A percentile compares a stretch with the other conserved stretches of the same genome.
phyloP scores from a whole-genome alignment of 2,797 vertebrate species.

The Myoxocephalus aenaeus region DNA sequence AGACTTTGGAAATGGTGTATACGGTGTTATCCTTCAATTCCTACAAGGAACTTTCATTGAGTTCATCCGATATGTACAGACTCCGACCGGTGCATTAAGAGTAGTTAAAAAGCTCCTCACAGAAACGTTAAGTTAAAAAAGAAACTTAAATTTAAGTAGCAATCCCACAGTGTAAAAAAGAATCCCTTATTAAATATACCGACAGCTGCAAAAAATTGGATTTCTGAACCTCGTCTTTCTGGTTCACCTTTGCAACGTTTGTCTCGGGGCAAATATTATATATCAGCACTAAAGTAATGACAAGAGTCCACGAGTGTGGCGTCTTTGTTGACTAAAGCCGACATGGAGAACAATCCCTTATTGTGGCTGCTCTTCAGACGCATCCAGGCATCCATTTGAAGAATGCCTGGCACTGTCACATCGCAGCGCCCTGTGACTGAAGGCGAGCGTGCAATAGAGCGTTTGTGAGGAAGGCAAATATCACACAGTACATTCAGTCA shows the following conservation, averaged over 20 bases:
- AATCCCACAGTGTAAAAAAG: not conserved
- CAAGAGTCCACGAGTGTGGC: constrained; percentile 21
- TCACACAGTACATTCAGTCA: constrained; percentile 4
- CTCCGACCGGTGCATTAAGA: too few relatives aligned
- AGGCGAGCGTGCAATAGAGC: constrained; percentile 35
- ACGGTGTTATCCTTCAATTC: not conserved
- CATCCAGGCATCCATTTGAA: constrained; percentile 39
- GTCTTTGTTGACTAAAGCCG: constrained; percentile 49
- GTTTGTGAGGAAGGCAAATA: constrained; percentile 17
- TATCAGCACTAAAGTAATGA: not conserved
- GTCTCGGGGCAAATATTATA: not conserved
- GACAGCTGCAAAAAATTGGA: not conserved
- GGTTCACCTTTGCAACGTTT: not conserved
- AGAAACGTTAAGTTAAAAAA: not conserved
- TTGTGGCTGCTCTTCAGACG: constrained; percentile 56
- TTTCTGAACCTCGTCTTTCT: not conserved
- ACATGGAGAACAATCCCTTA: constrained; percentile 48
- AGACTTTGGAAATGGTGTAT: not conserved
- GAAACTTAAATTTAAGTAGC: too few relatives aligned
- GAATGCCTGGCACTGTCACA: constrained; percentile 63
- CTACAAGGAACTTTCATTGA: not conserved
- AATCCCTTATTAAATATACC: not conserved
- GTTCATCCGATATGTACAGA: too few relatives aligned
- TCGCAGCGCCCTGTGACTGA: constrained; percentile 39
- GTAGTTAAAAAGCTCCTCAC: too few relatives aligned